Conservation (phyloP, 2,113 vertebrate species). For the Microtus pennsylvanicus region DNA sequence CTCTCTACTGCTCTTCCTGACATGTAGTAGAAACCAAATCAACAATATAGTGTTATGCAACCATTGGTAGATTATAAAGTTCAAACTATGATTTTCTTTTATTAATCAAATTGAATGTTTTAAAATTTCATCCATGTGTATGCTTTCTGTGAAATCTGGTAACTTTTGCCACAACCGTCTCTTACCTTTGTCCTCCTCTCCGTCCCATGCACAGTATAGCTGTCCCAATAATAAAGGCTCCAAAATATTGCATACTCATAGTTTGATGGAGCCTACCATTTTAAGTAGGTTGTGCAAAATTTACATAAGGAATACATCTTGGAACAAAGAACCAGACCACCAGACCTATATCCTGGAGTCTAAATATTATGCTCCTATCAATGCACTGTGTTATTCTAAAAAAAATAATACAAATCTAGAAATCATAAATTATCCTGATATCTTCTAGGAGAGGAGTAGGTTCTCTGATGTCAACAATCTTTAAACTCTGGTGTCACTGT, state of each 20-base stretch:
- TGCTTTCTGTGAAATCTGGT: not conserved
- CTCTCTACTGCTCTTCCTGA: not conserved
- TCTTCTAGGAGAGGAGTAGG: not conserved
- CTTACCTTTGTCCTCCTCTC: not conserved
- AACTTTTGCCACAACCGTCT: not conserved
- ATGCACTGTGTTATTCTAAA: not conserved
- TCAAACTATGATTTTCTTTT: not conserved
- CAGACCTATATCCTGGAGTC: not conserved
- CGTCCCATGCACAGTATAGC: not conserved
- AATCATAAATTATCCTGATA: constrained; percentile 22
- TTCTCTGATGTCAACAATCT: not conserved
- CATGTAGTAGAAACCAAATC: not conserved
- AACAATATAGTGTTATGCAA: too few species aligned
- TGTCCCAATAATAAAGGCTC: not conserved
- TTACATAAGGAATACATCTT: constrained; percentile 3
- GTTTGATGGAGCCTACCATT: not conserved
- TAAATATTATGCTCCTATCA: constrained; percentile 13
- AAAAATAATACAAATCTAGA: not conserved
- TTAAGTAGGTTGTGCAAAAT: not conserved
- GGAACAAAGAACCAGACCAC: not conserved
- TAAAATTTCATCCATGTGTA: not conserved
- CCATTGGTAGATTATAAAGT: not conserved
- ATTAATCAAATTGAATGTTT: not conserved
- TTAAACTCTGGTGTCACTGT: not conserved
- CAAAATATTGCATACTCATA: not conserved